Base-by-base conservation (phyloP, 1,140 invertebrate genomes). In the Choristoneura fumiferana region DNA sequence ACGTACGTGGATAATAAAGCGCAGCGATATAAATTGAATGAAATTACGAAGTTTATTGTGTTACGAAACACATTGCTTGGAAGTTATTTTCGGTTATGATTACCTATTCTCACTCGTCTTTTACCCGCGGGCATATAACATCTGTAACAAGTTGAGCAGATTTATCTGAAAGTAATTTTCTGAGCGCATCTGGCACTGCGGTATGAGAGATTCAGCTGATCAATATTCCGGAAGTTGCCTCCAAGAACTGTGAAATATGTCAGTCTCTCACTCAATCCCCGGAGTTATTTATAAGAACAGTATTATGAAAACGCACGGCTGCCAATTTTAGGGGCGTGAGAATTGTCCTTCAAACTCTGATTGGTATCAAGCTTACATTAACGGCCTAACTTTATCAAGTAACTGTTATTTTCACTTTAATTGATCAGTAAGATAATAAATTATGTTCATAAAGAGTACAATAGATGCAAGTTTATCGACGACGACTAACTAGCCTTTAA, bases 131-230 rank as follows among this genome's bases (percentile, higher is more conserved):
- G 63, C 60, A 54, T 58, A 67, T 70, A 52, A 69, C 62, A 68
- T 65, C 59, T 67, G 61, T 69, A 65, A 63, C 57, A 79, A 76
- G 70, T 78, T 76, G 71, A 79, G 69, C 68, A 60, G 76, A 86
- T 84, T 83, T 87, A 82, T 86, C 79, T 73, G 74, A 81, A 81
- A 87, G 83, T 84, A 86, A 87, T 86, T 84, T 86, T 73, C 72
- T 63, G 76, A 49, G 81, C 81, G 81, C 83, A 87, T 76, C 84
- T 87, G 84, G 78, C 73, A 59, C 58, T 81, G 74, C 78, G 80
- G 77, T 79, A 77, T 84, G 81, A 84, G 69, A 79, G 69, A 84
- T 84, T 81, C 76, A 58, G 64, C 78, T 86, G 78, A 87, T 86
- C 85, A 84, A 88, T 88, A 88, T 86, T 85, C 82, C 67, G 77